These are phyloP conservation scores for Eristalis pertinax DNA, from an alignment of 2,888 invertebrate species.

Conservation along the genomic window DNA sequence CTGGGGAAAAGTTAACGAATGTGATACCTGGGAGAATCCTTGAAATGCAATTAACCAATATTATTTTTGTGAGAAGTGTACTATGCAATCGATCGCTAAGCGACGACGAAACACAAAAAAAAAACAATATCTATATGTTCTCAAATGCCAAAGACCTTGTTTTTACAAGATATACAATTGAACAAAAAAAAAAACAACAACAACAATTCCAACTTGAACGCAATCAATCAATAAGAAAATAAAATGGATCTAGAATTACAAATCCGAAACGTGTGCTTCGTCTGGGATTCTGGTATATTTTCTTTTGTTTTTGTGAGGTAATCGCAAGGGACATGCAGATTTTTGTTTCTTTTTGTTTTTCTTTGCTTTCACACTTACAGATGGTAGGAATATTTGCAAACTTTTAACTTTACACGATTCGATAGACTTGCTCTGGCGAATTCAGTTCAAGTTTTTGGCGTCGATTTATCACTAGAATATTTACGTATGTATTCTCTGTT, in stretches of 20 bases:
- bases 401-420: conserved; percentile 22
- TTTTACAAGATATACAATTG: conserved; percentile 1
- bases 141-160: conserved; percentile 19
- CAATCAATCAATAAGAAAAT: conserved; percentile 63
- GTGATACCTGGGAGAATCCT: not conserved
- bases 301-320: conserved; percentile 47
- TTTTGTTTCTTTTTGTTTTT: conserved; percentile 34
- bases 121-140: conserved; percentile 8
- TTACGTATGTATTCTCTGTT: not conserved
- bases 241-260: conserved; percentile 2
- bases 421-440: conserved; percentile 5
- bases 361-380: conserved; percentile 52
- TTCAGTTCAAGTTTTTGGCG: not conserved
- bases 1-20: not conserved
- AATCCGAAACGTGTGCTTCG: conserved; percentile 44
- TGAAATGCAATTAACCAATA: conserved; percentile 10
- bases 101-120: conserved; percentile 16
- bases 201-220: conserved; percentile 50
- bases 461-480: conserved; percentile 13
- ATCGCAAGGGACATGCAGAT: conserved; percentile 60
- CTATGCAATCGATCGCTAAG: conserved; percentile 45
- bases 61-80: conserved; percentile 63
- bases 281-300: conserved; percentile 47
- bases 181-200: conserved; percentile 4
- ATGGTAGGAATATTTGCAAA: conserved; percentile 26